Conservation (phyloP, 1,140 invertebrate genomes). For the Atta texana region DNA sequence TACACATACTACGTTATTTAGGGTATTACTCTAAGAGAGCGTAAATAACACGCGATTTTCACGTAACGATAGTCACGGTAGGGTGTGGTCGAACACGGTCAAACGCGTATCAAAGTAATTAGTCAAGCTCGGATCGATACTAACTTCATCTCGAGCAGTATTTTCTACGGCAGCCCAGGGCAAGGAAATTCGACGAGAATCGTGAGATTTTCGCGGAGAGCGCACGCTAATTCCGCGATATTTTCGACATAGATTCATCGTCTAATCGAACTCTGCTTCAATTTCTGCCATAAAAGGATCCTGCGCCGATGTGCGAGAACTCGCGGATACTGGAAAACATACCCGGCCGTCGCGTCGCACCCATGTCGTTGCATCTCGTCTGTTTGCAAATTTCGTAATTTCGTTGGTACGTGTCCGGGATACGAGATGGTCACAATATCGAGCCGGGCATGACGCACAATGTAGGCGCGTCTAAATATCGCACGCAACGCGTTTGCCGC, state of each 20-base stretch:
- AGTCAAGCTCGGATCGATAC: conserved; percentile 58
- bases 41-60: conserved; percentile 52
- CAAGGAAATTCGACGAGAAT: conserved; percentile 30
- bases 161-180: conserved; percentile 32
- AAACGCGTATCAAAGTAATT: conserved; percentile 68
- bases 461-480: conserved; percentile 55
- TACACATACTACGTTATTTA: conserved; percentile 1
- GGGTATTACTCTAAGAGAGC: background rate
- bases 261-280: conserved; percentile 34
- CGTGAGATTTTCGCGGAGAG: background rate
- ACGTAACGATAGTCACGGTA: conserved; percentile 53
- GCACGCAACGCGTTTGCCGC: conserved; percentile 51
- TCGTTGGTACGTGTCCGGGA: conserved; percentile 58
- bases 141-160: conserved; percentile 51
- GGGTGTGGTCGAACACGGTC: conserved; percentile 57
- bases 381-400: conserved; percentile 64
- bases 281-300: background rate
- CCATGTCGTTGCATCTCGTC: conserved; percentile 43
- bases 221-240: background rate
- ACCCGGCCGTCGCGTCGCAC: background rate
- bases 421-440: conserved; percentile 48
- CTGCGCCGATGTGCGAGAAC: background rate
- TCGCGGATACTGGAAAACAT: conserved; percentile 18
- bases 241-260: conserved; percentile 9
- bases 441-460: conserved; percentile 34